Conservation (phyloP, 2,113 vertebrate species). For the Alligator sinensis region DNA sequence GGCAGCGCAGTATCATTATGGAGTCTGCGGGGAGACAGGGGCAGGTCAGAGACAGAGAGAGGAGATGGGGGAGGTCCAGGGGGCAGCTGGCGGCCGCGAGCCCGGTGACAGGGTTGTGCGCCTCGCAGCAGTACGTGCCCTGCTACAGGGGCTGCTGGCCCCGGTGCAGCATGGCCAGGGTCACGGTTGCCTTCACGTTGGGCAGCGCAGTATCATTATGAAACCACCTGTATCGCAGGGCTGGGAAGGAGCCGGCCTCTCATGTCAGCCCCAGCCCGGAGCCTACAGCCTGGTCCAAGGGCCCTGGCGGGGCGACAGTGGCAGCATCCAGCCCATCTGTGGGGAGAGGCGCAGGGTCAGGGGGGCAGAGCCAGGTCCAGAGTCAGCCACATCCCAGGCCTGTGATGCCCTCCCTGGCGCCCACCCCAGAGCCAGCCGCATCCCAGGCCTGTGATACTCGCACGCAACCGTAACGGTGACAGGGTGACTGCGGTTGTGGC, state of each 20-base stretch:
- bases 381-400: too few relatives aligned
- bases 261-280: not conserved
- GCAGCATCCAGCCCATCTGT: not conserved
- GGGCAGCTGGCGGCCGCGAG: not conserved
- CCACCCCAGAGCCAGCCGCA: too few relatives aligned
- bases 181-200: too few relatives aligned
- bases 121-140: too few relatives aligned
- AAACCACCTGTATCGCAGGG: not conserved
- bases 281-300: not conserved
- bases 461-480: too few relatives aligned
- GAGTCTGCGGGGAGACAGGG: accelerated
- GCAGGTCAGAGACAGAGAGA: too few relatives aligned
- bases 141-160: too few relatives aligned
- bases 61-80: not conserved
- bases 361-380: not conserved
- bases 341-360: not conserved
- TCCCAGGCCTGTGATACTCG: too few relatives aligned
- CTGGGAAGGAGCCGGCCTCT: not conserved
- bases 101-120: not conserved
- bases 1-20: not conserved
- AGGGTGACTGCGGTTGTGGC: not conserved
- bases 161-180: too few relatives aligned
- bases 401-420: too few relatives aligned
- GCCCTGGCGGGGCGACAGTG: not conserved
- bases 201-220: not conserved